These are phyloP conservation scores for Scomberomorus guttatus DNA, from an alignment of 2,797 vertebrate species.

Conservation along the genomic window DNA sequence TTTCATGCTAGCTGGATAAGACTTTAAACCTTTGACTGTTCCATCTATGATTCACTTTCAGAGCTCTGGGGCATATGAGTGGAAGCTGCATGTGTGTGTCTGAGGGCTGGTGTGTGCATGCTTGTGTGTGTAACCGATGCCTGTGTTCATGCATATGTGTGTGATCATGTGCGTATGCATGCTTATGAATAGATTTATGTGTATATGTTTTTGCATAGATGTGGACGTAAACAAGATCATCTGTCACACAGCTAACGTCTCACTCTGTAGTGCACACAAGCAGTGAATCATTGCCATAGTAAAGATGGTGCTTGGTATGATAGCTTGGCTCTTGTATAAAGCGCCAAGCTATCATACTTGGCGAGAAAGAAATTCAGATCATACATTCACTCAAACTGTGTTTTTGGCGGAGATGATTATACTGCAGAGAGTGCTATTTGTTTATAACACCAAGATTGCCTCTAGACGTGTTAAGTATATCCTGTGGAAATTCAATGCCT, in stretches of 20 bases:
- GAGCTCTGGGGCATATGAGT: constrained; percentile 28
- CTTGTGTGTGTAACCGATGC: background rate
- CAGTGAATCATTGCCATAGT: constrained; percentile 24
- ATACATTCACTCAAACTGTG: background rate
- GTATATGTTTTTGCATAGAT: constrained; percentile 10
- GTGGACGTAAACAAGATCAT: constrained; percentile 20
- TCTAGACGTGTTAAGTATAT: background rate
- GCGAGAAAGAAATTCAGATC: constrained; percentile 20
- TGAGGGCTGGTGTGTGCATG: background rate
- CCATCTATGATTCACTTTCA: constrained; percentile 52
- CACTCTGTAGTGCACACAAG: constrained; percentile 3
- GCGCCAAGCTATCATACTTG: too few relatives aligned
- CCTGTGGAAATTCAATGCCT: background rate
- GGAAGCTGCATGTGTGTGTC: constrained; percentile 2
- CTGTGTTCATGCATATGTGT: background rate
- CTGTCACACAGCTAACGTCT: constrained; percentile 7
- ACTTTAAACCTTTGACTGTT: constrained; percentile 54
- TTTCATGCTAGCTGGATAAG: constrained; percentile 54
- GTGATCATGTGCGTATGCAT: background rate
- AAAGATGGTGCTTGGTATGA: constrained; percentile 11
- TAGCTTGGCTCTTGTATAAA: constrained; percentile 26
- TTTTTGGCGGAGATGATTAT: background rate
- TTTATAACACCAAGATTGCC: constrained; percentile 1
- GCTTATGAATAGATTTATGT: background rate
- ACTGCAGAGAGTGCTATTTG: constrained; percentile 5